Evolutionary conservation across 2,797 vertebrate genomes (phyloP).

Genomic region (Meda fulgida): DNA sequence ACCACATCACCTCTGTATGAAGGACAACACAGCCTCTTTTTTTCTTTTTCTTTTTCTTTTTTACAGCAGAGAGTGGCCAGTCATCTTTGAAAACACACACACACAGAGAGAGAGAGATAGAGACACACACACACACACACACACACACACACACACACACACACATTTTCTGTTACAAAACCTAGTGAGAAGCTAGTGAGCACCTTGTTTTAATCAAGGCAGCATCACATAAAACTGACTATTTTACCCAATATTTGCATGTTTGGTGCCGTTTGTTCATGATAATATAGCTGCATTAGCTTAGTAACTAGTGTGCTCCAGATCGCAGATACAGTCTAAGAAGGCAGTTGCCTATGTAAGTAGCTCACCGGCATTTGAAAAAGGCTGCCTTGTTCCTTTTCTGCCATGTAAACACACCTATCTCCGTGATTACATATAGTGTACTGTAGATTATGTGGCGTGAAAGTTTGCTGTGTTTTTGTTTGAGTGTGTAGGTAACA

Average conservation of each 20-base stretch:
- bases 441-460: neutral
- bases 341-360: neutral
- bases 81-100: neutral
- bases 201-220: too few relatives aligned
- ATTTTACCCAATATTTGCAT: neutral
- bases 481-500: neutral
- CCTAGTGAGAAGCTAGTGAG: neutral
- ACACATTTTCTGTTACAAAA: neutral
- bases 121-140: neutral
- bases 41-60: neutral
- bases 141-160: neutral
- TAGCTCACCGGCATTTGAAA: neutral
- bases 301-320: neutral
- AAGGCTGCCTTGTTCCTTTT: too few relatives aligned
- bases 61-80: slow-evolving; percentile 16
- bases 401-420: neutral
- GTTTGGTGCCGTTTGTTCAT: neutral
- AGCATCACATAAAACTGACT: neutral
- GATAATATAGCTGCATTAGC: neutral
- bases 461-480: slow-evolving; percentile 12
- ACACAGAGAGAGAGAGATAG: neutral
- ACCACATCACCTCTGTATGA: slow-evolving; percentile 28
- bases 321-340: neutral
- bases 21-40: slow-evolving; percentile 34
- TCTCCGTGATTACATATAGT: neutral